A percentile compares a stretch with the other conserved stretches of the same genome.
phyloP scores from a whole-genome alignment of 1,140 invertebrate genomes.

The Drosophila nikananu region DNA sequence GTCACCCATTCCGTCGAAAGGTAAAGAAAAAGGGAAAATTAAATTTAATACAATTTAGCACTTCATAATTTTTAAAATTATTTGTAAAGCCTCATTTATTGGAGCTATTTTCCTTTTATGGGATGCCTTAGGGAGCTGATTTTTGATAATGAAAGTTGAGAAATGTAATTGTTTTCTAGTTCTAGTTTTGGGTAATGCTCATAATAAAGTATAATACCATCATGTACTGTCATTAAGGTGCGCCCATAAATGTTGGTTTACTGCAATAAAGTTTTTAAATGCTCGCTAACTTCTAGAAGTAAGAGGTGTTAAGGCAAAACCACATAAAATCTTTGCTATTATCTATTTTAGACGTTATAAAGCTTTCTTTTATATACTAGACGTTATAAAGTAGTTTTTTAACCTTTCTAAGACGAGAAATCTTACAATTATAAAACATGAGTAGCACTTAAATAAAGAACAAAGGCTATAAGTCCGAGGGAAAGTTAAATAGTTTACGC shows the following conservation, averaged over 20 bases:
- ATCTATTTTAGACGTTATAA: not conserved
- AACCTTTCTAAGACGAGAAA: not conserved
- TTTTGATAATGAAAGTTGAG: not conserved
- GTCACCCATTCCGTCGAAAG: constrained; percentile 15
- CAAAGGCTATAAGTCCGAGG: too few relatives aligned
- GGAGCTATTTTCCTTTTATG: not conserved
- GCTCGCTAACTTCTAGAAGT: not conserved
- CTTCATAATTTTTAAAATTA: too few relatives aligned
- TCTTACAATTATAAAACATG: too few relatives aligned
- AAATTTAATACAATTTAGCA: not conserved
- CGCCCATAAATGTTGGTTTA: not conserved
- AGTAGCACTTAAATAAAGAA: not conserved
- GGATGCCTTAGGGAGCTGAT: not conserved
- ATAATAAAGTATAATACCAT: not conserved
- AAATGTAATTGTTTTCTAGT: not conserved
- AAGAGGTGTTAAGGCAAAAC: not conserved
- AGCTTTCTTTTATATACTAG: not conserved
- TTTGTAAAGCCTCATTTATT: not conserved
- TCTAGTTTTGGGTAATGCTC: not conserved
- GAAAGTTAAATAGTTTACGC: not conserved
- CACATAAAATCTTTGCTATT: not conserved
- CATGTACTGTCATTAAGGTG: not conserved
- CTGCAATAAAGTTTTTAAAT: not conserved
- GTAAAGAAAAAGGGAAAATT: constrained; percentile 24
- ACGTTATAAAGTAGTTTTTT: too few relatives aligned